A percentile compares a stretch with the other conserved stretches of the same genome.
Conservation (phyloP, 1,140 invertebrate genomes). For the Brachionus angularis region DNA sequence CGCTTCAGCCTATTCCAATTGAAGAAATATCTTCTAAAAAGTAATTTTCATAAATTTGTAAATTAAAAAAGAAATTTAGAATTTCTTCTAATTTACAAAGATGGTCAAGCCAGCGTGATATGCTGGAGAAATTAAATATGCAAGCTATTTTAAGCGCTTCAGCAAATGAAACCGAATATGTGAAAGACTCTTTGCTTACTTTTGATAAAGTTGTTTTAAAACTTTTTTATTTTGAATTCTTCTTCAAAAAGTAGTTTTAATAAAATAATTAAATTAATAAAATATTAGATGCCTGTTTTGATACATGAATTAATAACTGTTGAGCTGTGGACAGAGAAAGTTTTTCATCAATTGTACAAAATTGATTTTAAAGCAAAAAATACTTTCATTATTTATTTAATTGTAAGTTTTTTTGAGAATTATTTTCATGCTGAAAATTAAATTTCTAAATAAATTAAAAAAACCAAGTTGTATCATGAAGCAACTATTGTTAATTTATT, state of each 20-base stretch:
- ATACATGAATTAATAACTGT: conserved; percentile 55
- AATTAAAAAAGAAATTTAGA: not conserved
- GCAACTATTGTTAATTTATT: conserved; percentile 55
- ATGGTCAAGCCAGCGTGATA: conserved; percentile 57
- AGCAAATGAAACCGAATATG: conserved; percentile 57
- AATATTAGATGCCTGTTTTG: conserved; percentile 50
- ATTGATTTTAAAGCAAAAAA: conserved; percentile 53
- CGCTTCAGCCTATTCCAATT: conserved; percentile 45
- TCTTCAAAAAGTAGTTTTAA: not conserved
- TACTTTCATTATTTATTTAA: conserved; percentile 57
- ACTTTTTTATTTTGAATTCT: not conserved
- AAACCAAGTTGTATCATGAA: conserved; percentile 57
- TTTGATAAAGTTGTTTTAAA: conserved; percentile 51
- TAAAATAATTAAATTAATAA: not conserved
- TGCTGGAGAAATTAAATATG: conserved; percentile 58
- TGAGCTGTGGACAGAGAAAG: conserved; percentile 57
- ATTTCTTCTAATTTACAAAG: conserved; percentile 45
- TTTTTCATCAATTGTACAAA: conserved; percentile 53
- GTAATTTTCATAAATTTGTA: conserved; percentile 29
- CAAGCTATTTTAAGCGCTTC: conserved; percentile 56
- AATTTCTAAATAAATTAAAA: not conserved
- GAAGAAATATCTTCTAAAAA: conserved; percentile 46
- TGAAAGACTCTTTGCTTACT: conserved; percentile 57
- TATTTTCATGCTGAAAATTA: not conserved
- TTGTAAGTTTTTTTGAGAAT: conserved; percentile 48